Percentiles rank a stretch among this genome's conserved stretches.
Conservation (phyloP, 2,888 invertebrate species). For the Dynastes maya region DNA sequence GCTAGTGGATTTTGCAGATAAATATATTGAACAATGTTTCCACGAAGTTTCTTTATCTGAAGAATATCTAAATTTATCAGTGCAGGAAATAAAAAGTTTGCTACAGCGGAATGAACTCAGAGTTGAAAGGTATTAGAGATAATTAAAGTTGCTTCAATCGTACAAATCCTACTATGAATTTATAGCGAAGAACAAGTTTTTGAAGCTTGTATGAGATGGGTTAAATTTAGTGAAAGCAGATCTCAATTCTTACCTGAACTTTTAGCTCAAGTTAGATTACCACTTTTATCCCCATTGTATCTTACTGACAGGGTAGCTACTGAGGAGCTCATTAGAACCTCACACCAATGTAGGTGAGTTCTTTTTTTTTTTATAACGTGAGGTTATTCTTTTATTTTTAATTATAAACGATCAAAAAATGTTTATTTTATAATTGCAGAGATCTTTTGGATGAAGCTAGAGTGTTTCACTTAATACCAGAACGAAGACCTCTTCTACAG, state of each 20-base stretch:
- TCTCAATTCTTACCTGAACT: conserved; percentile 78
- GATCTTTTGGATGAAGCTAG: conserved; percentile 91
- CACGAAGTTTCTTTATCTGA: conserved; percentile 83
- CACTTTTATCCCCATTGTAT: conserved; percentile 86
- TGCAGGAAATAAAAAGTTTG: conserved; percentile 79
- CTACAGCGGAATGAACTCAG: conserved; percentile 84
- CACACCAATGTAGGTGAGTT: conserved; percentile 82
- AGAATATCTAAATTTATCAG: conserved; percentile 80
- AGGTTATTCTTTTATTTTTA: not conserved
- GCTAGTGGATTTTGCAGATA: conserved; percentile 83
- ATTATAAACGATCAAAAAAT: not conserved
- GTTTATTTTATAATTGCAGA: conserved; percentile 66
- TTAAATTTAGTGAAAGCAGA: conserved; percentile 78
- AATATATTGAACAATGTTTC: conserved; percentile 87
- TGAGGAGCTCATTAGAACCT: conserved; percentile 83
- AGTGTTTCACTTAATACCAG: conserved; percentile 91
- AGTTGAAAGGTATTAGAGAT: conserved; percentile 72
- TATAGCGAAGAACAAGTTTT: conserved; percentile 85
- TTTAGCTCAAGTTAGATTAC: conserved; percentile 83
- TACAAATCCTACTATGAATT: conserved; percentile 43
- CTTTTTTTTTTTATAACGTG: no score
- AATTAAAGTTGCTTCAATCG: not conserved
- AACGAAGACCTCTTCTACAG: conserved; percentile 83
- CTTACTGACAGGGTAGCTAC: conserved; percentile 86
- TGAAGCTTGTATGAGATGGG: conserved; percentile 88